These are phyloP conservation scores for Tuberolachnus salignus DNA, from an alignment of 2,888 invertebrate species.

Conservation along the genomic window DNA sequence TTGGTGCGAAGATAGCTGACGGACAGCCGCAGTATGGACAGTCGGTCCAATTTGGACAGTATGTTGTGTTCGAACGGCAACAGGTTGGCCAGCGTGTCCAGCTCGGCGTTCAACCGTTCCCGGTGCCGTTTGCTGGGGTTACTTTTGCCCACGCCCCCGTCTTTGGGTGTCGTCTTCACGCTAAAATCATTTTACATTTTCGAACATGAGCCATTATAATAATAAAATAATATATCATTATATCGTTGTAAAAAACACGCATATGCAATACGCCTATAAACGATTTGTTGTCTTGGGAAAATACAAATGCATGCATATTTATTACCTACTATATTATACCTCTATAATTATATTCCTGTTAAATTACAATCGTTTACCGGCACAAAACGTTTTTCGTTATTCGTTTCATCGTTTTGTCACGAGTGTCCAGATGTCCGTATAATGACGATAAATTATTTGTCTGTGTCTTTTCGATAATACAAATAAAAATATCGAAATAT, in stretches of 20 bases:
- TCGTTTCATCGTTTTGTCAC: too few species aligned
- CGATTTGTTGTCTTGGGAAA: too few species aligned
- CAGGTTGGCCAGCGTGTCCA: constrained; percentile 93
- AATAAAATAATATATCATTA: too few species aligned
- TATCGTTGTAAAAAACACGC: too few species aligned
- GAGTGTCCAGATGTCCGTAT: too few species aligned
- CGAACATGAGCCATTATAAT: background rate
- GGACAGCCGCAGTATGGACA: constrained; percentile 95
- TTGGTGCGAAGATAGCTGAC: constrained; percentile 98
- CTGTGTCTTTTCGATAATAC: too few species aligned
- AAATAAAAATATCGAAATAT: too few species aligned
- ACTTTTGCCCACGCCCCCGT: constrained; percentile 92
- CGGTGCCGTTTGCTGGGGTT: constrained; percentile 99
- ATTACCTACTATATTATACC: background rate
- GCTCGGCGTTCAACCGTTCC: constrained; percentile 95
- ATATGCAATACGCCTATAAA: background rate
- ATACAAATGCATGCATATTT: background rate
- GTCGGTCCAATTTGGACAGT: constrained; percentile 95
- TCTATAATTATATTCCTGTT: too few species aligned
- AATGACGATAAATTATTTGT: too few species aligned
- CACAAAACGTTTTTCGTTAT: background rate
- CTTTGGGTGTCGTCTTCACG: constrained; percentile 83
- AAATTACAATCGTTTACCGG: too few species aligned
- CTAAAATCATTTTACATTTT: constrained; percentile 64
- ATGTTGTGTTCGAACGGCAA: constrained; percentile 98